Conservation (phyloP, 2,113 vertebrate genomes). For the Petroica traversi region DNA sequence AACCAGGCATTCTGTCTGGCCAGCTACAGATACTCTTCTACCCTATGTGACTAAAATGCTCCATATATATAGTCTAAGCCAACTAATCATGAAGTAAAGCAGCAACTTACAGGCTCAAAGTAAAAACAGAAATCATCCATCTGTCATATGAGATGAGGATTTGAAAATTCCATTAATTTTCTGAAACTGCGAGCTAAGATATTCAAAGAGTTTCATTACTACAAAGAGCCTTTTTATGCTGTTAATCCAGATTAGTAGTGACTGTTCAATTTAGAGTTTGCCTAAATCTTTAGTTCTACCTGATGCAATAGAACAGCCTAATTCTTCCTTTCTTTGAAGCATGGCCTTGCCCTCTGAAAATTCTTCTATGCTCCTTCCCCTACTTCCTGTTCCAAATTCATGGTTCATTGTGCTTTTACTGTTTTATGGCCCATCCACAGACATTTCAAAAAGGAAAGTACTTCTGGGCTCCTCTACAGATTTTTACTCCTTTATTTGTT, state of each 20-base stretch:
- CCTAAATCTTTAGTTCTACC: neutral
- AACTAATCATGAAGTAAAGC: neutral
- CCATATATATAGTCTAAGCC: neutral
- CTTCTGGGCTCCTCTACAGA: neutral
- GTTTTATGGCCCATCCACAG: neutral
- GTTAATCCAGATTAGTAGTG: constrained; percentile 23
- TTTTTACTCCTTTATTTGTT: neutral
- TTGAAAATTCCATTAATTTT: constrained; percentile 25
- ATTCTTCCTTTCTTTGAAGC: constrained; percentile 12
- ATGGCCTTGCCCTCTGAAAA: neutral
- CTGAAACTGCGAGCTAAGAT: neutral
- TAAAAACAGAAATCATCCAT: neutral
- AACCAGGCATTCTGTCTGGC: neutral
- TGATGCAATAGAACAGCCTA: neutral
- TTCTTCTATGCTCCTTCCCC: neutral
- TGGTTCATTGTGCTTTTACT: neutral
- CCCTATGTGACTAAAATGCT: neutral
- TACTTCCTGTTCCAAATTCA: neutral
- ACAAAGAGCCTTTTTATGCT: constrained; percentile 29
- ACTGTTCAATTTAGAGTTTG: neutral
- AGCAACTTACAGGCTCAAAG: neutral
- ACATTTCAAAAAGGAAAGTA: neutral
- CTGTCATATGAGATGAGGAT: neutral
- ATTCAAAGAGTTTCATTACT: neutral
- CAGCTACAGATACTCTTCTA: neutral